Conservation (phyloP, 2,113 vertebrate species). For the Pterocles orientalis region DNA sequence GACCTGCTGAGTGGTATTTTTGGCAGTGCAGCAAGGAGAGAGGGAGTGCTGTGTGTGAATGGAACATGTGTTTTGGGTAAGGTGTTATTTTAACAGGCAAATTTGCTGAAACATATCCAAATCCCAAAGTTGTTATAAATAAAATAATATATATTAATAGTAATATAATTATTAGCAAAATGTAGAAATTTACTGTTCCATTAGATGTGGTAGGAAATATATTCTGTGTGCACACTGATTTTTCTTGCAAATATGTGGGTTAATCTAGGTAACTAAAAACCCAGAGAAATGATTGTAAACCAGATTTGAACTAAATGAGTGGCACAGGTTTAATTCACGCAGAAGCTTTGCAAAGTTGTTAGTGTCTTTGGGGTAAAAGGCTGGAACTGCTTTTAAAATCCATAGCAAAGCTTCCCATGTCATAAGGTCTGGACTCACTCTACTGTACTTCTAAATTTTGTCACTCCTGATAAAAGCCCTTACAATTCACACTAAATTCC, state of each 20-base stretch:
- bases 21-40: neutral
- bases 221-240: neutral
- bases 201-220: neutral
- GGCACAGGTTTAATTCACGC: neutral
- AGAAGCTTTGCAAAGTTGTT: neutral
- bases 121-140: neutral
- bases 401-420: neutral
- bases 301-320: neutral
- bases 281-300: neutral
- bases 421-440: neutral
- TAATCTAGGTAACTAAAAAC: neutral
- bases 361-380: neutral
- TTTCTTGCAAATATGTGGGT: neutral
- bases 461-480: neutral
- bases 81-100: neutral
- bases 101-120: neutral
- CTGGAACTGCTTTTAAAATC: neutral
- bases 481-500: neutral
- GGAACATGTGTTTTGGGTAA: fast-evolving
- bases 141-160: neutral
- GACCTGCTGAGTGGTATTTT: neutral
- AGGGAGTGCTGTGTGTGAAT: fast-evolving
- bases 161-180: neutral
- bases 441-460: neutral
- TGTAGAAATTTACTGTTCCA: neutral